Evolutionary conservation across 2,113 vertebrate species (phyloP).

Genomic region (Okapia johnstoni): DNA sequence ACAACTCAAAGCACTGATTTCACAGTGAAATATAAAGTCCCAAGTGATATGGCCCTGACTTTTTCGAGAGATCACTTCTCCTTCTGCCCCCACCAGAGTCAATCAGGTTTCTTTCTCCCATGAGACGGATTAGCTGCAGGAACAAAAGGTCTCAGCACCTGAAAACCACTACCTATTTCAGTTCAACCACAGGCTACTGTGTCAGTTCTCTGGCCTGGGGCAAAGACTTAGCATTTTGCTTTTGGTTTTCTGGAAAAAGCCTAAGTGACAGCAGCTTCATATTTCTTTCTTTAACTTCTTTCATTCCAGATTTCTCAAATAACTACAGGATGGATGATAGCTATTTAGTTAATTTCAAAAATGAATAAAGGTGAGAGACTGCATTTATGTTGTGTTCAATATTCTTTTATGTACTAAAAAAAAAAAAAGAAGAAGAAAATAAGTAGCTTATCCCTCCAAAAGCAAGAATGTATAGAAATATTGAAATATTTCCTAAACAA

Average conservation of each 20-base stretch:
- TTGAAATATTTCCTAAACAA: background rate
- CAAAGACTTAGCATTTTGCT: slow-evolving; percentile 16
- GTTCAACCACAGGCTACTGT: background rate
- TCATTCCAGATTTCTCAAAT: background rate
- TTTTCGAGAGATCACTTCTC: background rate
- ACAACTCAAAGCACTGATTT: slow-evolving; percentile 8
- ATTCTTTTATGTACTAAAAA: background rate
- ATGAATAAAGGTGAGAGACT: background rate
- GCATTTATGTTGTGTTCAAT: background rate
- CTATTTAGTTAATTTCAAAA: slow-evolving; percentile 3
- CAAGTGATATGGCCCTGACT: background rate
- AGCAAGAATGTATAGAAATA: slow-evolving; percentile 10
- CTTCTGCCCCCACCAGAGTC: background rate
- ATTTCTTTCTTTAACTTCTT: slow-evolving; percentile 12
- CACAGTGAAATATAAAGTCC: slow-evolving; percentile 3
- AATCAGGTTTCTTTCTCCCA: background rate
- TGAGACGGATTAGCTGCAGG: background rate
- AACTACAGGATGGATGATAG: background rate
- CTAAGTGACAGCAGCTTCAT: background rate
- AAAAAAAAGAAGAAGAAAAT: background rate
- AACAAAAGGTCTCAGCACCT: background rate
- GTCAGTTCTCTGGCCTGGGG: background rate
- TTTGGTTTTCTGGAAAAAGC: slow-evolving; percentile 24
- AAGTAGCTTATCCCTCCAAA: background rate
- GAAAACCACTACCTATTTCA: background rate